phyloP scores from a whole-genome alignment of 2,113 vertebrate species.

The Fukomys damarensis region DNA sequence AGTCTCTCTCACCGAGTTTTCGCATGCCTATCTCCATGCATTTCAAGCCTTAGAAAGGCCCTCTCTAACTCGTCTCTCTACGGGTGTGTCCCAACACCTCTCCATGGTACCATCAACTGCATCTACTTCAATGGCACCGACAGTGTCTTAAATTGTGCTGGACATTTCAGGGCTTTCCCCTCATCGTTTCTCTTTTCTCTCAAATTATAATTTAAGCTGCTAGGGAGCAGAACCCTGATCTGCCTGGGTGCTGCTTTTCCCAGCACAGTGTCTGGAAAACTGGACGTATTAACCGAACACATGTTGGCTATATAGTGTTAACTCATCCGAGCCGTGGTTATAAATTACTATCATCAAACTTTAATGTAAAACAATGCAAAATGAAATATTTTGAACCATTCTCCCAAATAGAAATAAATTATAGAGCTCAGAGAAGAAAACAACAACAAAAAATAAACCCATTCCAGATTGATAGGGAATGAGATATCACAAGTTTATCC shows the following conservation, averaged over 20 bases:
- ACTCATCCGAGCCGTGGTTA: background rate
- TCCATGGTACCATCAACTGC: background rate
- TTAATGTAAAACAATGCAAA: background rate
- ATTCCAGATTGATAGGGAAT: background rate
- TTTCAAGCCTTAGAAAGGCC: background rate
- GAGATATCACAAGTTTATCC: background rate
- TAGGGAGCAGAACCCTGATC: background rate
- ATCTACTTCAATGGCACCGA: background rate
- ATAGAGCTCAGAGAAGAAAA: background rate
- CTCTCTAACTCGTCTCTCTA: background rate
- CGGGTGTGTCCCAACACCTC: background rate
- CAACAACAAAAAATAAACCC: background rate
- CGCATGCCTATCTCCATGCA: background rate
- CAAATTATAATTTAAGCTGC: background rate
- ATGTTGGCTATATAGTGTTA: background rate
- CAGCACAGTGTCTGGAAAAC: background rate
- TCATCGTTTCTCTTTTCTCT: background rate
- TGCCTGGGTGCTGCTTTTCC: background rate
- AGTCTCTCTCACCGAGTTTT: background rate
- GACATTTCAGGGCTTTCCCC: accelerated
- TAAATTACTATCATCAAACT: background rate
- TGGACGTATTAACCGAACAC: background rate
- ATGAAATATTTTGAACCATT: background rate
- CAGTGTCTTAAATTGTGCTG: background rate
- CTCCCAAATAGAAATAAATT: background rate